A percentile compares a stretch with the other conserved stretches of the same genome.
phyloP scores from a whole-genome alignment of 2,888 invertebrate genomes.

The Aporophyla lueneburgensis region DNA sequence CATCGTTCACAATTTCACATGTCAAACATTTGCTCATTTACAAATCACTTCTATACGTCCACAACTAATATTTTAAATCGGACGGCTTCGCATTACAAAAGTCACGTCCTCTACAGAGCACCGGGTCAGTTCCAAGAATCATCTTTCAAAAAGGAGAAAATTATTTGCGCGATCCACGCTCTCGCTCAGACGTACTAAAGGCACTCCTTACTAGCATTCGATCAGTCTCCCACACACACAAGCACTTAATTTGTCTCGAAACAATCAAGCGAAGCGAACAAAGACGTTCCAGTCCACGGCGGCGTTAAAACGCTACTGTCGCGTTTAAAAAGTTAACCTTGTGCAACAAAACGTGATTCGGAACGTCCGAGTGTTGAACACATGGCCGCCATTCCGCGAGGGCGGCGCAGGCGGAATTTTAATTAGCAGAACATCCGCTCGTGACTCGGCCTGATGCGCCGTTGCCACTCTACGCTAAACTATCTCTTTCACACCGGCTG shows the following conservation, averaged over 20 bases:
- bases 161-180: conserved; percentile 80
- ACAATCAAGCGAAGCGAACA: conserved; percentile 79
- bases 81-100: conserved; percentile 88
- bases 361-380: conserved; percentile 89
- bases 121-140: conserved; percentile 89
- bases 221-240: conserved; percentile 85
- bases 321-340: conserved; percentile 87
- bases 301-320: conserved; percentile 79
- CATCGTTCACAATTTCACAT: conserved; percentile 70
- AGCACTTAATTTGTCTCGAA: conserved; percentile 77
- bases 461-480: conserved; percentile 85
- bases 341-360: conserved; percentile 89
- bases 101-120: conserved; percentile 88
- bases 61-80: conserved; percentile 80
- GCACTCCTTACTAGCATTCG: conserved; percentile 79
- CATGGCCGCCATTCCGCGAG: conserved; percentile 91
- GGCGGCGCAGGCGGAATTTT: conserved; percentile 91
- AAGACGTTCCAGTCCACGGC: conserved; percentile 75
- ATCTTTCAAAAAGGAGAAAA: conserved; percentile 79
- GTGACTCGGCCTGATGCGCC: conserved; percentile 86
- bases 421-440: conserved; percentile 91
- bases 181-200: conserved; percentile 75
- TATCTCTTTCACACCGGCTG: conserved; percentile 80
- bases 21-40: conserved; percentile 72
- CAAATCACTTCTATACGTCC: conserved; percentile 74